Evolutionary conservation across 23 tunicate species (phyloP).

Genomic region (Ciona savignyi): DNA sequence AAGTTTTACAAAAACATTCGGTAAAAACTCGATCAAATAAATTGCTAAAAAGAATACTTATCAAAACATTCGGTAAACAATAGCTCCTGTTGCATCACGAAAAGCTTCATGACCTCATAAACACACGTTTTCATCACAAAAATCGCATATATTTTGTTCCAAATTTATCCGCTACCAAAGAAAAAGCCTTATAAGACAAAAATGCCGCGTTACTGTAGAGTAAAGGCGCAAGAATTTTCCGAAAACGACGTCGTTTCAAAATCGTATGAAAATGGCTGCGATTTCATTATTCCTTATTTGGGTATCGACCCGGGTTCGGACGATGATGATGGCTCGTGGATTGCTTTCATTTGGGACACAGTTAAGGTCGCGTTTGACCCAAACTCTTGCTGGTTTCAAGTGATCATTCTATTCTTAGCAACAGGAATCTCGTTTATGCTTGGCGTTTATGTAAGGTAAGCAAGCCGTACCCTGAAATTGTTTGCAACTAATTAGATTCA

Average conservation of each 20-base stretch:
- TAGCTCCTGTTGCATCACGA: too few species aligned
- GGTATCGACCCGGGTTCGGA: slow-evolving; percentile 84
- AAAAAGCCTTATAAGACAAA: slow-evolving; percentile 12
- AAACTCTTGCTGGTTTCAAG: slow-evolving; percentile 75
- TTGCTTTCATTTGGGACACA: slow-evolving; percentile 8
- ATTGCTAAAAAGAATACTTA: too few species aligned
- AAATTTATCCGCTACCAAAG: too few species aligned
- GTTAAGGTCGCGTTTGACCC: slow-evolving; percentile 29
- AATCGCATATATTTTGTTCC: too few species aligned
- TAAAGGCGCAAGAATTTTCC: slow-evolving; percentile 55
- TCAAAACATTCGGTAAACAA: too few species aligned
- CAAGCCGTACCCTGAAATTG: too few species aligned
- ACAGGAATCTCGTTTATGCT: slow-evolving; percentile 53
- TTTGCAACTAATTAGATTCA: too few species aligned
- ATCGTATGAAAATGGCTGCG: slow-evolving; percentile 57
- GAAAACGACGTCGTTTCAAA: slow-evolving; percentile 28
- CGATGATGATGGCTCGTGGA: slow-evolving; percentile 31
- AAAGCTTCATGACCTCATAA: too few species aligned
- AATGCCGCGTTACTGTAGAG: slow-evolving; percentile 88
- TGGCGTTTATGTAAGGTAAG: slow-evolving; percentile 82
- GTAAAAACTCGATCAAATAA: too few species aligned
- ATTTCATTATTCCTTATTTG: slow-evolving; percentile 56
- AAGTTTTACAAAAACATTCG: too few species aligned
- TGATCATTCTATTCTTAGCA: slow-evolving; percentile 30
- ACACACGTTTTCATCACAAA: too few species aligned